Percentiles rank a stretch among this genome's conserved stretches.
Conservation (phyloP, 2,113 vertebrate genomes). For the cat (Felis catus) region DNA sequence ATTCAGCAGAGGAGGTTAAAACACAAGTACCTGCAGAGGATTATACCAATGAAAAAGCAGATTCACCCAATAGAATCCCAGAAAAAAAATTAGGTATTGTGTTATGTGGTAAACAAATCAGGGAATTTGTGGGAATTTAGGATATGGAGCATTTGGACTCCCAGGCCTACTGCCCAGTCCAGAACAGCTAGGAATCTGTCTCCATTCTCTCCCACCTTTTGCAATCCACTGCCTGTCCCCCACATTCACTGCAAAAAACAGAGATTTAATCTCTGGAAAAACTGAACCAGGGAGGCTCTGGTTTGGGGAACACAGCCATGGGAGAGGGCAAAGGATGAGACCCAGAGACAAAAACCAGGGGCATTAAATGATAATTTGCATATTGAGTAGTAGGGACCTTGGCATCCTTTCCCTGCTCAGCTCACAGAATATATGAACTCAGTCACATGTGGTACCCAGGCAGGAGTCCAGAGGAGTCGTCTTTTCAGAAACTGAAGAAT, state of each 20-base stretch:
- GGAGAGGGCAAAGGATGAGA: neutral
- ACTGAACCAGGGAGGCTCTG: neutral
- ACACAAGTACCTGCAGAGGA: neutral
- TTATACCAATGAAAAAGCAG: neutral
- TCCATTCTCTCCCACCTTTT: neutral
- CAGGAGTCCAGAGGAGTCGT: neutral
- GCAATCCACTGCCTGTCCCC: fast-evolving
- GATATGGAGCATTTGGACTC: neutral
- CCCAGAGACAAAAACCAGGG: neutral
- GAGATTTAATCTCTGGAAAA: neutral
- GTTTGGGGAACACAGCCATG: neutral
- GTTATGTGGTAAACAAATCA: neutral
- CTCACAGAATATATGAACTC: neutral
- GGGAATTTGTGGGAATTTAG: neutral
- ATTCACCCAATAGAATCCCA: neutral
- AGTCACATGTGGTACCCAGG: neutral
- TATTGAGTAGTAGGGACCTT: neutral
- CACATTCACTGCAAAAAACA: neutral
- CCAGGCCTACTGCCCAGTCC: too few species aligned
- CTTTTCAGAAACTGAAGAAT: neutral
- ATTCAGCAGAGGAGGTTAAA: neutral
- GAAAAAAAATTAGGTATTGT: neutral
- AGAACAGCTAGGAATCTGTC: neutral
- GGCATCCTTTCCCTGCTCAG: neutral
- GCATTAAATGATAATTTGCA: neutral